phyloP scores from a whole-genome alignment of 2,113 vertebrate genomes.

The Penelope pileata region DNA sequence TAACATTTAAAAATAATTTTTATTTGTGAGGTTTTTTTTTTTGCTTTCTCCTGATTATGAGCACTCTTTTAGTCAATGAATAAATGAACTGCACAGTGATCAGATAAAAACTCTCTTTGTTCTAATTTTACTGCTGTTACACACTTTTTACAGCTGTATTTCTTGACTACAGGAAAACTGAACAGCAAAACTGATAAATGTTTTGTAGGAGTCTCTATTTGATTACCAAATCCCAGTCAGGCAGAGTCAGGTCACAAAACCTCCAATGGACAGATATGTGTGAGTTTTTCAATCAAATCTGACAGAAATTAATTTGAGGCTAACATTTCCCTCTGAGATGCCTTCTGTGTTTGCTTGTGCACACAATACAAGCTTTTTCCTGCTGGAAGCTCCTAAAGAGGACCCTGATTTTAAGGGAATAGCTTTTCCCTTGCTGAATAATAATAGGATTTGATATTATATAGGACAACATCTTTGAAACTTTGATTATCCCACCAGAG shows the following conservation, averaged over 20 bases:
- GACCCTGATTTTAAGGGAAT: conserved; percentile 54
- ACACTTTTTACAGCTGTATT: neutral
- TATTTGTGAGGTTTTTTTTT: neutral
- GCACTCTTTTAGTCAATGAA: neutral
- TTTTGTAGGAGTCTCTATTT: conserved; percentile 53
- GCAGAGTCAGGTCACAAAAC: conserved; percentile 53
- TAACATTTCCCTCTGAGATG: conserved; percentile 65
- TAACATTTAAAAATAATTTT: neutral
- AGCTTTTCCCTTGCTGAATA: conserved; percentile 53
- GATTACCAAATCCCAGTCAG: conserved; percentile 66
- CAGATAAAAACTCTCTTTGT: neutral
- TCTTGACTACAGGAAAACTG: conserved; percentile 39
- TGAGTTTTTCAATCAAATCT: conserved; percentile 67
- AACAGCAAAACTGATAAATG: conserved; percentile 5
- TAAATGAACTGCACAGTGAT: neutral
- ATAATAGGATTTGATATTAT: conserved; percentile 60
- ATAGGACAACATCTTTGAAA: conserved; percentile 65
- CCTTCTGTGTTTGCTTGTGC: conserved; percentile 30
- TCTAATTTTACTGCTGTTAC: neutral
- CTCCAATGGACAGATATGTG: conserved; percentile 59
- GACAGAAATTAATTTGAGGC: conserved; percentile 73
- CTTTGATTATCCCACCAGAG: conserved; percentile 48
- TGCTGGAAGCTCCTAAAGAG: conserved; percentile 44
- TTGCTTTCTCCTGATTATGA: neutral
- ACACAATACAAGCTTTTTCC: conserved; percentile 39